Conservation (phyloP, 1,140 invertebrate species). For the Pachypsylla venusta region DNA sequence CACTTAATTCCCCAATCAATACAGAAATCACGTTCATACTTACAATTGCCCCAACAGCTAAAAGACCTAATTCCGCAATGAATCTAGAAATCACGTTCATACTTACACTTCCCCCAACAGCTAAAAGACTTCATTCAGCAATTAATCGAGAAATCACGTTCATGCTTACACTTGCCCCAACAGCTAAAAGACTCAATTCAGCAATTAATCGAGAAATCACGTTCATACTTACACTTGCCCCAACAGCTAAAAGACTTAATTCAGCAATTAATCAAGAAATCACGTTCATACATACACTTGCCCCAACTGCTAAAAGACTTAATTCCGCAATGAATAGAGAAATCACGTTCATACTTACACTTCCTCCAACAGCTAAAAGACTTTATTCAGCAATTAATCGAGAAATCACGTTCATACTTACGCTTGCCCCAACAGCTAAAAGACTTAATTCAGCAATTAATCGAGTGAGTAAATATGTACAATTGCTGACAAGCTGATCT, state of each 20-base stretch:
- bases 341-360: too few relatives aligned
- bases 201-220: constrained; percentile 71
- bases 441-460: constrained; percentile 78
- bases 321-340: constrained; percentile 77
- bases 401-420: too few relatives aligned
- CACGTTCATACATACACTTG: constrained; percentile 41
- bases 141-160: too few relatives aligned
- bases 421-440: constrained; percentile 49
- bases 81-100: too few relatives aligned
- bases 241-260: constrained; percentile 61
- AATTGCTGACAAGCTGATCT: constrained; percentile 55
- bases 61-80: too few relatives aligned
- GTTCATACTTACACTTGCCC: constrained; percentile 42
- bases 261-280: constrained; percentile 76
- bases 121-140: too few relatives aligned
- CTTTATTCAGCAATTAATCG: too few relatives aligned
- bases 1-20: too few relatives aligned
- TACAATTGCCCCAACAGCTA: too few relatives aligned
- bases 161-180: constrained; percentile 43
- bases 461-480: constrained; percentile 69
- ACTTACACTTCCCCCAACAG: too few relatives aligned
- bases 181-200: constrained; percentile 70
- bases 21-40: too few relatives aligned
- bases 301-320: constrained; percentile 55
- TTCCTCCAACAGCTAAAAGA: too few relatives aligned